Conservation (phyloP, 2,888 invertebrate genomes). For the Tachina grossa region DNA sequence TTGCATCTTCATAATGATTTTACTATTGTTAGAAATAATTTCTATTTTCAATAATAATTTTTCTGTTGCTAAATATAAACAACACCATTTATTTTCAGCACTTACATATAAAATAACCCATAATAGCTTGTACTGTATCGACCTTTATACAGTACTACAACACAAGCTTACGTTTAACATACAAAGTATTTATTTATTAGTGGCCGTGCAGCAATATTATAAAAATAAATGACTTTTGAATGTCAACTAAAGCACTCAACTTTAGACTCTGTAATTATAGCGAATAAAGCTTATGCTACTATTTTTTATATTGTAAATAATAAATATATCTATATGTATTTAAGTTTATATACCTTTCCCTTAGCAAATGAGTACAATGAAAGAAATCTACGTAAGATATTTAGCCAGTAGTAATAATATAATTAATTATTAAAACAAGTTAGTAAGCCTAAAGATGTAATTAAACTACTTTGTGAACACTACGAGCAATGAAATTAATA, state of each 20-base stretch:
- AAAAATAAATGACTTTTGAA: slow-evolving; percentile 40
- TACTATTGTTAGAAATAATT: background rate
- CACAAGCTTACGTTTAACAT: background rate
- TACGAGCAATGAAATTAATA: slow-evolving; percentile 30
- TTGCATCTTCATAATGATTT: background rate
- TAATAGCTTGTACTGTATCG: background rate
- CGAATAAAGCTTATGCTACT: slow-evolving; percentile 2
- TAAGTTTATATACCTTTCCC: slow-evolving; percentile 40
- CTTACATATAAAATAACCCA: background rate
- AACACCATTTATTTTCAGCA: background rate
- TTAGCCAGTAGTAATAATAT: slow-evolving; percentile 14
- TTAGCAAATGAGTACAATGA: slow-evolving; percentile 23
- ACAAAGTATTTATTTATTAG: background rate
- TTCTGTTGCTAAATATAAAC: background rate
- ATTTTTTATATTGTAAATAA: slow-evolving; percentile 3
- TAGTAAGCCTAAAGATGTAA: slow-evolving; percentile 51
- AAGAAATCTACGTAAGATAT: slow-evolving; percentile 19
- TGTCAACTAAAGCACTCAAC: slow-evolving; percentile 42
- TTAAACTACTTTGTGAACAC: slow-evolving; percentile 30
- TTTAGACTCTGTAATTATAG: slow-evolving; percentile 34
- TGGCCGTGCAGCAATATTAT: slow-evolving; percentile 9
- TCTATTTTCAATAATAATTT: background rate
- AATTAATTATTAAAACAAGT: slow-evolving; percentile 25
- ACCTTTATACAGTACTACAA: slow-evolving; percentile 27
- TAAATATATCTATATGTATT: background rate